Percentiles rank a stretch among this genome's conserved stretches.
Evolutionary conservation across 2,888 invertebrate species (phyloP).

Genomic region (Melipona bicolor): DNA sequence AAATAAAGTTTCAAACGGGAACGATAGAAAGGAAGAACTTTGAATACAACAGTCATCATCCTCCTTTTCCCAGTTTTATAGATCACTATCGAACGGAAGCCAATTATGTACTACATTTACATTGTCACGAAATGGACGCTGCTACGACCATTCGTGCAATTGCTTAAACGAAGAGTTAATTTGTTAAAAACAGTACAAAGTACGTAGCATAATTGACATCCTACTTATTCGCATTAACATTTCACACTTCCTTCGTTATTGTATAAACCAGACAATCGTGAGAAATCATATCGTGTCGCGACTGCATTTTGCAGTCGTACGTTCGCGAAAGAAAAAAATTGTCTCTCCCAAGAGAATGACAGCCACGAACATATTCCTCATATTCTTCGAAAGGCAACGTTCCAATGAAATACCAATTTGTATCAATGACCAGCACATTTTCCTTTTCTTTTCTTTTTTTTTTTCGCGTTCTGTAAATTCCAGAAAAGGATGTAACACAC

Average conservation of each 20-base stretch:
- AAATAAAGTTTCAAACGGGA: too few relatives aligned
- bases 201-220: too few relatives aligned
- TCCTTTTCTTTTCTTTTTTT: not conserved
- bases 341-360: not conserved
- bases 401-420: not conserved
- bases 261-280: not conserved
- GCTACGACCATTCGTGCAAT: not conserved
- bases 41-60: too few relatives aligned
- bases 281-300: not conserved
- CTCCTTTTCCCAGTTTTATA: not conserved
- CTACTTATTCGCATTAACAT: not conserved
- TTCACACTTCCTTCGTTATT: not conserved
- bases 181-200: not conserved
- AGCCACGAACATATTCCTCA: not conserved
- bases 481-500: conserved; percentile 14
- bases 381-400: not conserved
- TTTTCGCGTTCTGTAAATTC: not conserved
- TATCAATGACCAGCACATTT: too few relatives aligned
- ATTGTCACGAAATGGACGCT: not conserved
- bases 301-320: not conserved
- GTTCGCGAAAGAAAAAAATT: not conserved
- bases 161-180: not conserved
- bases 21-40: too few relatives aligned
- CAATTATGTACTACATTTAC: not conserved
- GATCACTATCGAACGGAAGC: not conserved